Conservation (phyloP, 1,140 invertebrate genomes). For the Caenorhabditis briggsae region DNA sequence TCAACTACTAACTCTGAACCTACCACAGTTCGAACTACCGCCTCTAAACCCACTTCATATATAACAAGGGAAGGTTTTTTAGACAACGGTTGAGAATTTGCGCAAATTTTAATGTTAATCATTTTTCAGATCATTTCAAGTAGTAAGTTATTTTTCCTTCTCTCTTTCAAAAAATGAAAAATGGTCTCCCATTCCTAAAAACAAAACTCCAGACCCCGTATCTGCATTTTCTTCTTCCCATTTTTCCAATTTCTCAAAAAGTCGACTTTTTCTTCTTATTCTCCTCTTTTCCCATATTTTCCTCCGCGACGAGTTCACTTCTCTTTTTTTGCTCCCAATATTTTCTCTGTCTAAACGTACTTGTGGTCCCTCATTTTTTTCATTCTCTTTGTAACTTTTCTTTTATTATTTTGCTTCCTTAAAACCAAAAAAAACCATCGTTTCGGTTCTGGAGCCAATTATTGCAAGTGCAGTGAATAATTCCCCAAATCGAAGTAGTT, state of each 20-base stretch:
- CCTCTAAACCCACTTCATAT: no score
- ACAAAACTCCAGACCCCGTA: not conserved
- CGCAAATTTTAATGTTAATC: no score
- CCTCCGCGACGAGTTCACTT: not conserved
- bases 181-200: not conserved
- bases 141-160: no score
- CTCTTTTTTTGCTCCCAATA: not conserved
- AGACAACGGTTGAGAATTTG: no score
- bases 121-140: no score
- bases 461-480: conserved; percentile 34
- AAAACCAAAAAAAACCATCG: not conserved
- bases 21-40: no score
- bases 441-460: not conserved
- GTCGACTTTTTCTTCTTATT: not conserved
- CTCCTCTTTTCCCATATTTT: conserved; percentile 2
- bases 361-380: not conserved
- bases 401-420: not conserved
- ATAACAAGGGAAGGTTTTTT: no score
- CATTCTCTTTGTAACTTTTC: not conserved
- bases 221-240: not conserved
- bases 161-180: no score
- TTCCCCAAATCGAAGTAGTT: conserved; percentile 21
- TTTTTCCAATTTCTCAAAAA: not conserved
- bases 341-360: not conserved
- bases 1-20: no score